Base-by-base conservation (phyloP, 2,113 vertebrate species). In the Trichechus manatus region DNA sequence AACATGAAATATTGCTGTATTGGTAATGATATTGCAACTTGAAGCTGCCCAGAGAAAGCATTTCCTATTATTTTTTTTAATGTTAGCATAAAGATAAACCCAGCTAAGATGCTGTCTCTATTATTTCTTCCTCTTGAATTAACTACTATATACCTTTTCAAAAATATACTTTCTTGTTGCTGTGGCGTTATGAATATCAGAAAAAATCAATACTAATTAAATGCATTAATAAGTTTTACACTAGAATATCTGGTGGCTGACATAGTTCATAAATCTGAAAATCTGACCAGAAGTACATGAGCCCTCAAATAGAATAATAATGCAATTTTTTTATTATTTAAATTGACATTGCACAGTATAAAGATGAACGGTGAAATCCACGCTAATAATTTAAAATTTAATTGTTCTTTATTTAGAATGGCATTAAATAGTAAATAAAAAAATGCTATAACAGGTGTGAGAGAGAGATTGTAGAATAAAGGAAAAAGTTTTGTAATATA, bases 161-260 rank as follows among this genome's bases (percentile, higher is more conserved):
- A 97, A 98, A 98, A 96, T 94, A 97, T 87, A 97, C 92, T 98
- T 98, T 96, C 90, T 97, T 85, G 88, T 94, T 97, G 91, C 94
- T 96, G 89, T 47, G 84, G n/a, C 59, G 93, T 96, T 94, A 98
- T 98, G 98, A 98, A 98, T 98, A 98, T 93, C 96, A 89, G 92
- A 98, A 97, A 98, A 98, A 98, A 89, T 98, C 98, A 98, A 75
- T 97, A 96, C 59, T 98, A 98, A 98, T 98, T 98, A 99, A 98
- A 91, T 96, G 79, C 44, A 98, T 97, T 98, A 97, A 97, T 97
- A 92, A 90, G 96, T 98, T 98, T 98, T 96, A 97, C 82, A 96
- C 66, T 83, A 96, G 92, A 98, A 96, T 72, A 97, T 85, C 87
- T 98, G 95, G 92, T 92, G 70, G 85, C 95, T 85, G 95, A 93